Evolutionary conservation across 1,140 invertebrate genomes (phyloP), one percentile per base, ranked within the genome.

Genomic region (Theocolax elegans): DNA sequence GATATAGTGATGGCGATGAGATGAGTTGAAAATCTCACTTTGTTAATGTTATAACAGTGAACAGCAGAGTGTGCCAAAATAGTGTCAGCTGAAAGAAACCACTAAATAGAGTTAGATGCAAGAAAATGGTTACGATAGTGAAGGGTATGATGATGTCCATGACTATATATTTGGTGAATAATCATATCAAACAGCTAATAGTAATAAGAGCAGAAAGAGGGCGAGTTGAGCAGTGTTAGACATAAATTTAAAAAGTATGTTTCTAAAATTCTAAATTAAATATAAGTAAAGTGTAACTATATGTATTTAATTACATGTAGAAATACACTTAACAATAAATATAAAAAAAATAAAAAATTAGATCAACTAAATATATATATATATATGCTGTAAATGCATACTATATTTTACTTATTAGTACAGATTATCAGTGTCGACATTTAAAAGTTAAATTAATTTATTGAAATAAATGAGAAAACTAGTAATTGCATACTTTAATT

Each of bases 31-130:
- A 49, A 6, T 56, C 53, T 48, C 44, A 67, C 27, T 48, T 67
- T 59, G 29, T 67, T 67, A 60, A 40, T 51, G 40, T 62, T 54
- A 29, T 31, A 54, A 62, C 15, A 62, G 46, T 23, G 31, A 53
- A 46, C 17, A 62, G 35, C 35, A 44, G 12, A 67, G 12, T 53
- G 21, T 68, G 31, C 38, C 23, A 68, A 51, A 38, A 67, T 17
- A 62, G 46, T n/a, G 21, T 42, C 49, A 70, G 49, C 38, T 56
- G 46, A 1, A 53, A 40, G 44, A 44, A 62, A 53, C 7, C 40
- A 38, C 40, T 62, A 35, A 63, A 35, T 51, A 60, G 31, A 42
- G 35, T 68, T 53, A 51, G 35, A 68, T 68, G 67, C 48, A 62
- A 29, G 27, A 68, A 53, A 13, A 25, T 38, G 15, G 59, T 63